Conservation (phyloP, 35 echinoderm and acorn worm species). For the Ophioderma brevispina region DNA sequence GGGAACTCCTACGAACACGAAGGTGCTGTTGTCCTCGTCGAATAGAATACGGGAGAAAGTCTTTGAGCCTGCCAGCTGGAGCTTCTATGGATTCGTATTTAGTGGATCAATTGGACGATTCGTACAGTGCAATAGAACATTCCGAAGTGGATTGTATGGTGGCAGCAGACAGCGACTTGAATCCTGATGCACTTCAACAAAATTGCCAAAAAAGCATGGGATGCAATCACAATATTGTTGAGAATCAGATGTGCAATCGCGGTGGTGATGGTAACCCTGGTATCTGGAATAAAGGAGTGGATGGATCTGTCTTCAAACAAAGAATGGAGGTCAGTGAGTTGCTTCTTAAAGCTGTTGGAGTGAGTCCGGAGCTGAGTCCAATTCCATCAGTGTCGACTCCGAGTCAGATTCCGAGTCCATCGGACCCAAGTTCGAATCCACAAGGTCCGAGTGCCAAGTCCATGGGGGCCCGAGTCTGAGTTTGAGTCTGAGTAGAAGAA, state of each 20-base stretch:
- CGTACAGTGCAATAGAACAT: neutral
- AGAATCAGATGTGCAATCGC: neutral
- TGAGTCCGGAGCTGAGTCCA: too few relatives aligned
- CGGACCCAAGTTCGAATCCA: too few relatives aligned
- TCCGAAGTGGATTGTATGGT: neutral
- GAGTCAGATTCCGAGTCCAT: too few relatives aligned
- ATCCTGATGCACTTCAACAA: neutral
- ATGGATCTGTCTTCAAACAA: conserved; percentile 87
- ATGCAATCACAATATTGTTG: neutral
- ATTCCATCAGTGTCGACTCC: too few relatives aligned
- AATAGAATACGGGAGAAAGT: conserved; percentile 52
- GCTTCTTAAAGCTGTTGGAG: too few relatives aligned
- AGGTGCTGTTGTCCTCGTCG: conserved; percentile 37
- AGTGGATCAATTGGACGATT: neutral
- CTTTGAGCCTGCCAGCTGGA: conserved; percentile 55
- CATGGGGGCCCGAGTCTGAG: too few relatives aligned
- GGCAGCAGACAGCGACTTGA: neutral
- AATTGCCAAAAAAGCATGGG: neutral
- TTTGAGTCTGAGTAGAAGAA: too few relatives aligned
- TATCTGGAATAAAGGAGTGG: conserved; percentile 47
- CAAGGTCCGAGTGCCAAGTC: too few relatives aligned
- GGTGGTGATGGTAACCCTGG: neutral
- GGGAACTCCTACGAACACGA: neutral
- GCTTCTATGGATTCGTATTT: conserved; percentile 75
- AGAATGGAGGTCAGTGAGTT: conserved; percentile 97